Base-by-base conservation (phyloP, 2,888 invertebrate species). In the Andrena fulva region DNA sequence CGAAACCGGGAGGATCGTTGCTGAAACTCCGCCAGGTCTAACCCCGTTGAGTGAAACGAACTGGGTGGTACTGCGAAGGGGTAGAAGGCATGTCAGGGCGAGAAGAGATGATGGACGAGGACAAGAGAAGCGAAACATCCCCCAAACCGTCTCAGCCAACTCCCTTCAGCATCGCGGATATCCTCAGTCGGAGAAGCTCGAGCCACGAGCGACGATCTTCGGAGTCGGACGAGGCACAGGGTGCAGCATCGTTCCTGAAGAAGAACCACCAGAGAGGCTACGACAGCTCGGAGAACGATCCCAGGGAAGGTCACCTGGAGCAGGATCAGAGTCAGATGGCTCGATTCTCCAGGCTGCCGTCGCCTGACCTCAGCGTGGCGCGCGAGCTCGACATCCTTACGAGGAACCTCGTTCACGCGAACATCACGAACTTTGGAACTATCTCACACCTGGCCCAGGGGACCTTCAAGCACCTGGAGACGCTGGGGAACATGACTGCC, bases 111-210 rank as follows among this genome's bases (percentile, higher is more conserved):
- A 90, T 91, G 90, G 91, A 92, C 35, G 90, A 91, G 35, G 87
- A 89, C 8, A 89, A 90, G 8, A 86, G 88, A 59, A 91, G 90
- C 80, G 92, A 91, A 33, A 82, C 88, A 0, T 92, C 91, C 2
- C 90, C 93, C 6, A 93, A 91, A 87, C 89, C 90, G 3, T 91
- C 91, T 16, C 91, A 90, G 42, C 92, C 93, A 24, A 94, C 94
- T 6, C 93, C 94, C 0, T 94, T 94, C 85, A 92, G 93, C 75
- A 94, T 94, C 77, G 93, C 93, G 0, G 93, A 94, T 63, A 94
- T 94, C n/a, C 85, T 94, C 35, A 93, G 91, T 66, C 88, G 91
- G 7, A 79, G 85, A 62, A 88, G 48, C 59, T 5, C 74, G 29
- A 68, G 74, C 1, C 48, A 76, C 52, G 85, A 71, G 20, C 73